These are phyloP conservation scores for Troglohyphantes excavatus DNA, from an alignment of 2,888 invertebrate genomes.

Conservation along the genomic window DNA sequence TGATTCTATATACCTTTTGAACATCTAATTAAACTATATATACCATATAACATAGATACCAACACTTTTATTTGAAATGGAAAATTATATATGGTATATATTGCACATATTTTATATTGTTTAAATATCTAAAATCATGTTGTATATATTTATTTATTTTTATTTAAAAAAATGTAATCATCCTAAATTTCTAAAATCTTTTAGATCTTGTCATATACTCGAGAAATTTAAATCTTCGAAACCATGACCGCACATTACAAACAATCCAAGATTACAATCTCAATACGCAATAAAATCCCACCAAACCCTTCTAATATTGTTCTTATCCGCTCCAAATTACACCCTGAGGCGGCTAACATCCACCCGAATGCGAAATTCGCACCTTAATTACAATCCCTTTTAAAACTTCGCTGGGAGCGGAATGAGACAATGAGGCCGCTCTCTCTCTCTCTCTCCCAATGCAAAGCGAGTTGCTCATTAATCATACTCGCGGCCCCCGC, in stretches of 20 bases:
- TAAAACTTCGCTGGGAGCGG: constrained; percentile 29
- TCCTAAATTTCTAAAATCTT: too few relatives aligned
- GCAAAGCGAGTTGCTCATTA: constrained; percentile 13
- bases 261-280: constrained; percentile 33
- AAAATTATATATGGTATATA: too few relatives aligned
- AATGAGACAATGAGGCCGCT: constrained; percentile 17
- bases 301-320: not conserved
- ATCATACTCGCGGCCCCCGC: constrained; percentile 24
- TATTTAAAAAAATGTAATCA: too few relatives aligned
- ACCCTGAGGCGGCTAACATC: constrained; percentile 17
- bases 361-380: constrained; percentile 47
- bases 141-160: too few relatives aligned
- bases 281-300: constrained; percentile 39
- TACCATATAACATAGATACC: too few relatives aligned
- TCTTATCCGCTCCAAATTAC: constrained; percentile 26
- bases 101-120: too few relatives aligned
- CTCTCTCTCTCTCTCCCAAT: constrained; percentile 6
- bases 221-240: too few relatives aligned
- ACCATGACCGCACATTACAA: not conserved
- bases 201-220: too few relatives aligned
- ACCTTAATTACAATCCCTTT: constrained; percentile 42
- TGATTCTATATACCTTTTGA: too few relatives aligned
- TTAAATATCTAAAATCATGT: too few relatives aligned
- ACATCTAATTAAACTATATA: too few relatives aligned
- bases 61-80: too few relatives aligned